phyloP scores from a whole-genome alignment of 64 coral and sea anemone genomes.

The Catalaphyllia jardinei region DNA sequence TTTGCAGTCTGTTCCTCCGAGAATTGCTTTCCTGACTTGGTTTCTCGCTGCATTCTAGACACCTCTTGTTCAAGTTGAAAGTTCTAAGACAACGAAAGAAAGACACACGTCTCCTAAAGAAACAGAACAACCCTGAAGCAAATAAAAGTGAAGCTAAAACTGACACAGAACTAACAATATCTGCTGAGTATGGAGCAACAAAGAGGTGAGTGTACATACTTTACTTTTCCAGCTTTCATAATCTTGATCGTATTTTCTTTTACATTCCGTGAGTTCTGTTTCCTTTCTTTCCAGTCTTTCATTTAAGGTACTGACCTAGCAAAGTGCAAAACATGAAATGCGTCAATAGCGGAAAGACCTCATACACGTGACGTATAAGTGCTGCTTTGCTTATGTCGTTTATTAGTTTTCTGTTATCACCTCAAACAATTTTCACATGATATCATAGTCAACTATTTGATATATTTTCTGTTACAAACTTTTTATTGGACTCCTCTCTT shows the following conservation, averaged over 20 bases:
- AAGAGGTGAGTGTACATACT: conserved; percentile 1
- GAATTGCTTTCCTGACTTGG: conserved; percentile 33
- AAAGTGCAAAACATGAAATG: too few relatives aligned
- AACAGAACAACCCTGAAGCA: not conserved
- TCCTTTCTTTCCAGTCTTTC: conserved; percentile 87
- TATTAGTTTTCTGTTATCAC: too few relatives aligned
- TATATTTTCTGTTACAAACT: too few relatives aligned
- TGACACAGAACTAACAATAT: not conserved
- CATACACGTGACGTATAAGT: too few relatives aligned
- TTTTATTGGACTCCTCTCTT: too few relatives aligned
- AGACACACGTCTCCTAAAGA: not conserved
- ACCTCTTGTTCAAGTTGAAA: conserved; percentile 63
- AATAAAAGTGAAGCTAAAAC: not conserved
- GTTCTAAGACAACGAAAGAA: conserved; percentile 14
- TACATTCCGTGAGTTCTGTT: conserved; percentile 54
- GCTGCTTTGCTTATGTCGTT: not conserved
- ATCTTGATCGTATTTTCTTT: conserved; percentile 55
- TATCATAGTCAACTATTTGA: too few relatives aligned
- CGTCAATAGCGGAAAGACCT: too few relatives aligned
- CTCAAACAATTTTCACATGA: too few relatives aligned
- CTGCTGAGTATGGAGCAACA: not conserved
- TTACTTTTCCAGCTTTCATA: conserved; percentile 43
- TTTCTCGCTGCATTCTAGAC: conserved; percentile 25
- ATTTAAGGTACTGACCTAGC: conserved; percentile 74
- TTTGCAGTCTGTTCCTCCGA: conserved; percentile 50